Evolutionary conservation across 1,140 invertebrate genomes (phyloP).

Genomic region (Drosophila guanche): DNA sequence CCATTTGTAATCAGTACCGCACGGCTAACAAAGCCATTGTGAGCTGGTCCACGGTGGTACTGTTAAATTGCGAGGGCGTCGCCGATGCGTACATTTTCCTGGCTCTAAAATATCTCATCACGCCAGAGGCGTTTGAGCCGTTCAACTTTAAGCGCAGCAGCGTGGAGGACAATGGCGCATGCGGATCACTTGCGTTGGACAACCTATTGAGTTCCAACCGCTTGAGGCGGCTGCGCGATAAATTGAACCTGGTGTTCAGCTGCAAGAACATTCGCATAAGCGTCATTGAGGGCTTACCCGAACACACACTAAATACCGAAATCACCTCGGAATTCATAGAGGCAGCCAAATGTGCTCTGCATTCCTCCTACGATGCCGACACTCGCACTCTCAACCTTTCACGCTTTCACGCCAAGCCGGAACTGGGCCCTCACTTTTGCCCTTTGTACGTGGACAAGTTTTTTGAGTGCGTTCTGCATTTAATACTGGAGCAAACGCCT

Average conservation of each 20-base stretch:
- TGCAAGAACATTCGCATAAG: conserved; percentile 12
- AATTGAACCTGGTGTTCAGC: conserved; percentile 14
- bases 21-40: conserved; percentile 1
- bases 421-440: conserved; percentile 25
- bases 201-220: conserved; percentile 45
- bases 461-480: conserved; percentile 5
- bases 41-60: conserved; percentile 44
- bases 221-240: conserved; percentile 22
- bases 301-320: neutral
- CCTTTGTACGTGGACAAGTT: conserved; percentile 28
- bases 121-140: conserved; percentile 24
- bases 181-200: conserved; percentile 36
- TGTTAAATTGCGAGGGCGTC: conserved; percentile 26
- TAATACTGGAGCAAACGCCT: neutral
- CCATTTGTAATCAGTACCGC: neutral
- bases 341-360: conserved; percentile 15
- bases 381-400: conserved; percentile 24
- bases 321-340: neutral
- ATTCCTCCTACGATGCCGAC: conserved; percentile 17
- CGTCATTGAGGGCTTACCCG: conserved; percentile 21
- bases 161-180: neutral
- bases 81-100: conserved; percentile 19
- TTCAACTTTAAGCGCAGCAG: conserved; percentile 43
- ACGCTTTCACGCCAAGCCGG: conserved; percentile 32
- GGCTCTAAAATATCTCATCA: conserved; percentile 41